Conservation (phyloP, 2,888 invertebrate species). For the Pemphredon lugubris region DNA sequence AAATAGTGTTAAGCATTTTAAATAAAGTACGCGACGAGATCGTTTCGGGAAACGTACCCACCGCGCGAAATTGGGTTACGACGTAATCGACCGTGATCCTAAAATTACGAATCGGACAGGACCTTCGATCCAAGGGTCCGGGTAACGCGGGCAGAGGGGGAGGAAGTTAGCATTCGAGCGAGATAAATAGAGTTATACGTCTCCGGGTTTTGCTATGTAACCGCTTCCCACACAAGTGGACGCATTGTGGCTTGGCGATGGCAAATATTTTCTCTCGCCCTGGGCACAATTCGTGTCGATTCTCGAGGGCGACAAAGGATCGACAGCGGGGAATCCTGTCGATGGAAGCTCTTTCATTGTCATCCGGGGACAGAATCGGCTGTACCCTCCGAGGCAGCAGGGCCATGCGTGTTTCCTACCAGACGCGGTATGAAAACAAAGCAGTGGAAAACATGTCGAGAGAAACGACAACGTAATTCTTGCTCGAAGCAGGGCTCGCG, state of each 20-base stretch:
- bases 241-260: slow-evolving; percentile 44
- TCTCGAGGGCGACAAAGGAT: slow-evolving; percentile 63
- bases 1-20: too few relatives aligned
- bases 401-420: slow-evolving; percentile 6
- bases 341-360: slow-evolving; percentile 45
- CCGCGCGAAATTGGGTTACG: slow-evolving; percentile 27
- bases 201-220: slow-evolving; percentile 26
- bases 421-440: slow-evolving; percentile 17
- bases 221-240: slow-evolving; percentile 57
- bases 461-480: slow-evolving; percentile 23
- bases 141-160: slow-evolving; percentile 26
- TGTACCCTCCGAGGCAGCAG: slow-evolving; percentile 22
- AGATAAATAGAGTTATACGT: slow-evolving; percentile 53
- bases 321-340: slow-evolving; percentile 68
- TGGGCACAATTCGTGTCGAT: slow-evolving; percentile 61
- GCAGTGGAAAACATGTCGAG: slow-evolving; percentile 9
- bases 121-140: slow-evolving; percentile 16
- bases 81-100: slow-evolving; percentile 42
- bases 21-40: too few relatives aligned
- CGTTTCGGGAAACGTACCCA: too few relatives aligned
- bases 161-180: slow-evolving; percentile 35
- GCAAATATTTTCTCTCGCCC: slow-evolving; percentile 64
- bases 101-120: slow-evolving; percentile 24
- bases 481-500: too few relatives aligned
- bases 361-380: slow-evolving; percentile 21